Percentiles rank a stretch among this genome's conserved stretches.
Evolutionary conservation across 2,888 invertebrate genomes (phyloP).

Genomic region (Branchellion lobata): DNA sequence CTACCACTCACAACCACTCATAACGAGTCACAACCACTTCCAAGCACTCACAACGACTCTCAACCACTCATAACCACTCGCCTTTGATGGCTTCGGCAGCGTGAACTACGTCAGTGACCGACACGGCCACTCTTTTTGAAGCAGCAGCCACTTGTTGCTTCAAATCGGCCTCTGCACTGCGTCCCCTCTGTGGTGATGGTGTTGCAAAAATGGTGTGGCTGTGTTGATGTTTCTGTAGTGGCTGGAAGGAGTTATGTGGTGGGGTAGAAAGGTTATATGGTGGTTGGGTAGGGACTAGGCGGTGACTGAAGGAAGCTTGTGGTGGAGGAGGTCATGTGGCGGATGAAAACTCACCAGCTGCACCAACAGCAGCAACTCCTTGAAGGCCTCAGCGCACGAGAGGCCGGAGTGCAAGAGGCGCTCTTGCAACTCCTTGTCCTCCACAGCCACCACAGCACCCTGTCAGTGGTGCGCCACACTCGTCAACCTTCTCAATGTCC

Average conservation of each 20-base stretch:
- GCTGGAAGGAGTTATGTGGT: no score
- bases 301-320: no score
- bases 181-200: slow-evolving; percentile 52
- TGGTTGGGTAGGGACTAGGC: no score
- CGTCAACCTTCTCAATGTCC: no score
- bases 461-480: slow-evolving; percentile 51
- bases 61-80: slow-evolving; percentile 54
- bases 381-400: slow-evolving; percentile 80
- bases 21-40: no score
- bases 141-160: slow-evolving; percentile 70
- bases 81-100: slow-evolving; percentile 88
- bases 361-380: slow-evolving; percentile 74
- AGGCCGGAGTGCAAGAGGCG: slow-evolving; percentile 80
- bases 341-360: slow-evolving; percentile 54
- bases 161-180: slow-evolving; percentile 63
- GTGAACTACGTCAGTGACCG: slow-evolving; percentile 87
- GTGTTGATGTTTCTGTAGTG: no score
- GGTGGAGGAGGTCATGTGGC: no score
- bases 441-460: slow-evolving; percentile 72
- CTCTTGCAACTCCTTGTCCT: slow-evolving; percentile 74
- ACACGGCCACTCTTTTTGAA: slow-evolving; percentile 83
- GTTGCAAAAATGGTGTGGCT: no score
- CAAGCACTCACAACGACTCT: no score
- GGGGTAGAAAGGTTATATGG: no score
- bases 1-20: no score